phyloP scores from a whole-genome alignment of 2,113 vertebrate genomes.

The Percina caprodes region DNA sequence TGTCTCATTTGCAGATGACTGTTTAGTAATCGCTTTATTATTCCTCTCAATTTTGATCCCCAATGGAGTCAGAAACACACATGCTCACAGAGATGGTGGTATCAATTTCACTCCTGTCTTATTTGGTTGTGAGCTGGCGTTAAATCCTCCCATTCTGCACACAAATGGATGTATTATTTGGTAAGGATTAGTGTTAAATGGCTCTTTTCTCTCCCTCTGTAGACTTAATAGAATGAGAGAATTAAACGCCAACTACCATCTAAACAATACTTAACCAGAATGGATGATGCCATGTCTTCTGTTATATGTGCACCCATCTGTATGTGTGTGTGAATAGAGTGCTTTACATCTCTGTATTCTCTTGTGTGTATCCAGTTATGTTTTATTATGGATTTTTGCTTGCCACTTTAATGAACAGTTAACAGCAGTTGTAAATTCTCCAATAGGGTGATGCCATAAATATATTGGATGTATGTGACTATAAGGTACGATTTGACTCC shows the following conservation, averaged over 20 bases:
- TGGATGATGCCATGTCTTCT: slow-evolving; percentile 38
- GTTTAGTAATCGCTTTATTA: slow-evolving; percentile 3
- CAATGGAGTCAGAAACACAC: slow-evolving; percentile 33
- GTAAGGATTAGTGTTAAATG: slow-evolving; percentile 73
- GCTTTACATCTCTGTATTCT: not conserved
- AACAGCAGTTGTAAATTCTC: not conserved
- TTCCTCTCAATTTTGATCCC: not conserved
- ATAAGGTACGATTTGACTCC: too few species aligned
- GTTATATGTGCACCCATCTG: slow-evolving; percentile 31
- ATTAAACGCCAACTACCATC: slow-evolving; percentile 56
- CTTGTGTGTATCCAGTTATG: not conserved
- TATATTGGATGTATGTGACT: not conserved
- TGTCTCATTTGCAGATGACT: slow-evolving; percentile 15
- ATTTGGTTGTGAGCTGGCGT: slow-evolving; percentile 68
- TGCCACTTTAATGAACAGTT: not conserved
- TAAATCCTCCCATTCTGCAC: slow-evolving; percentile 71
- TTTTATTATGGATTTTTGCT: not conserved
- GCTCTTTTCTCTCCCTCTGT: slow-evolving; percentile 61
- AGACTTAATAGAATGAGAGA: slow-evolving; percentile 65
- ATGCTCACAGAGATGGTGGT: slow-evolving; percentile 19
- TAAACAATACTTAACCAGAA: slow-evolving; percentile 54
- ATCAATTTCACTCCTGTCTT: slow-evolving; percentile 56
- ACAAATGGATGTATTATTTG: slow-evolving; percentile 70
- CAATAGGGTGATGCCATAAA: not conserved
- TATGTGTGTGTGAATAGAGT: slow-evolving; percentile 2